A percentile compares a stretch with the other conserved stretches of the same genome.
Conservation (phyloP, 92 coral and sea anemone species). For the Epizoanthus scotinus region DNA sequence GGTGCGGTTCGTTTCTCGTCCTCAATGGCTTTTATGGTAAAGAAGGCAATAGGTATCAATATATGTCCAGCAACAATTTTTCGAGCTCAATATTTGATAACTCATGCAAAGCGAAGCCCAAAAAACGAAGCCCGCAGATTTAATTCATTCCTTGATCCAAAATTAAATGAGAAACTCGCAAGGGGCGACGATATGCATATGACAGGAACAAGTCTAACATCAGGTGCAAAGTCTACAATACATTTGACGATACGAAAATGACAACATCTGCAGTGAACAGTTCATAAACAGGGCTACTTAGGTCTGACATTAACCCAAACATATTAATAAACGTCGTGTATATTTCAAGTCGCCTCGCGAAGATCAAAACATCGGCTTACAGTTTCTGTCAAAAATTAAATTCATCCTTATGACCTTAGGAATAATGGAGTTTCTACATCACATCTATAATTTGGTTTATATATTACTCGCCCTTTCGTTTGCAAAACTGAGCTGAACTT, state of each 20-base stretch:
- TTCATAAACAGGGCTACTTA: background rate
- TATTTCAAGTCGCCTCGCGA: background rate
- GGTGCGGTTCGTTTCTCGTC: constrained; percentile 98
- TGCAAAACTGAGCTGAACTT: background rate
- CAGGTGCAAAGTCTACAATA: too few species aligned
- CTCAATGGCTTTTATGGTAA: constrained; percentile 71
- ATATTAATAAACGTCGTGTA: background rate
- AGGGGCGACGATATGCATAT: too few species aligned
- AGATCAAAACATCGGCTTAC: background rate
- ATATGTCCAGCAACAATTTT: constrained; percentile 4
- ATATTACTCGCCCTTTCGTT: background rate
- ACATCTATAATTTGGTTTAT: background rate
- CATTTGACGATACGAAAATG: too few species aligned
- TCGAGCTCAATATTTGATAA: background rate
- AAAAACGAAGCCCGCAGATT: too few species aligned
- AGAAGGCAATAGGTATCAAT: constrained; percentile 23
- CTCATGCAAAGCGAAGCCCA: too few species aligned
- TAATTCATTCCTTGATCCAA: too few species aligned
- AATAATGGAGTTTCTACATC: background rate
- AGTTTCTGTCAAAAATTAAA: background rate
- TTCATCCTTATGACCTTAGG: background rate
- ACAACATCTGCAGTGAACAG: background rate
- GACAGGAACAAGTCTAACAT: too few species aligned
- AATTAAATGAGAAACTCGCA: too few species aligned
- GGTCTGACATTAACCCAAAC: background rate